Percentiles rank a stretch among this genome's conserved stretches.
These are phyloP conservation scores for Oncorhynchus kisutch DNA, from an alignment of 2,113 vertebrate genomes.

Conservation along the genomic window DNA sequence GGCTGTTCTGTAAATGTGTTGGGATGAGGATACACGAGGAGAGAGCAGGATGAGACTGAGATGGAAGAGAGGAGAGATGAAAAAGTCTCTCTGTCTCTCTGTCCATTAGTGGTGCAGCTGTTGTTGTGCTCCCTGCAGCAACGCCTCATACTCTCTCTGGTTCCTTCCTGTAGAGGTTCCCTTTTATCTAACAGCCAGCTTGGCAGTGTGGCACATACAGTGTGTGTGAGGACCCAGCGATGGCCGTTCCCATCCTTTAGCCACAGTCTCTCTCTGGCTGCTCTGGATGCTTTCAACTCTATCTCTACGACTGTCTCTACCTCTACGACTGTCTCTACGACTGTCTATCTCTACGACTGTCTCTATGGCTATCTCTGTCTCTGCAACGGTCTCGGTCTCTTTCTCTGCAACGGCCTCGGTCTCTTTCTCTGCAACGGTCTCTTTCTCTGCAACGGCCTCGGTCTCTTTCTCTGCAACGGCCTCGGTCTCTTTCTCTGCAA, in stretches of 20 bases:
- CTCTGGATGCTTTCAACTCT: conserved; percentile 28
- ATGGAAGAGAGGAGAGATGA: conserved; percentile 55
- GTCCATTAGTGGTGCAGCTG: conserved; percentile 61
- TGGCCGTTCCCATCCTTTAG: conserved; percentile 59
- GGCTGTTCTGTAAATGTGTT: conserved; percentile 38
- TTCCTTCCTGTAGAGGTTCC: conserved; percentile 60
- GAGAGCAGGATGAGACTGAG: conserved; percentile 38
- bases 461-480: too few species aligned
- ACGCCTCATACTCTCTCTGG: conserved; percentile 44
- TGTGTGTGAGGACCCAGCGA: conserved; percentile 20
- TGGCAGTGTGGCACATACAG: conserved; percentile 30
- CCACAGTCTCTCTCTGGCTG: conserved; percentile 18
- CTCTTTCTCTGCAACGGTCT: too few species aligned
- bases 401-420: too few species aligned
- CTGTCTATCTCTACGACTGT: too few species aligned
- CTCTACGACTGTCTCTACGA: neutral
- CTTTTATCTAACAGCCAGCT: conserved; percentile 70
- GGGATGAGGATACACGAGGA: conserved; percentile 49
- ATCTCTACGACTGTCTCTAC: neutral
- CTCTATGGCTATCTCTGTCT: too few species aligned
- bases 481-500: too few species aligned
- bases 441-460: too few species aligned
- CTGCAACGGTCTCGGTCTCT: too few species aligned
- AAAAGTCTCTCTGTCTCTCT: conserved; percentile 33
- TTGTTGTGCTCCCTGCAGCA: conserved; percentile 63